Percentiles rank a stretch among this genome's conserved stretches.
phyloP scores from a whole-genome alignment of 2,113 vertebrate species.

The Anas platyrhynchos region DNA sequence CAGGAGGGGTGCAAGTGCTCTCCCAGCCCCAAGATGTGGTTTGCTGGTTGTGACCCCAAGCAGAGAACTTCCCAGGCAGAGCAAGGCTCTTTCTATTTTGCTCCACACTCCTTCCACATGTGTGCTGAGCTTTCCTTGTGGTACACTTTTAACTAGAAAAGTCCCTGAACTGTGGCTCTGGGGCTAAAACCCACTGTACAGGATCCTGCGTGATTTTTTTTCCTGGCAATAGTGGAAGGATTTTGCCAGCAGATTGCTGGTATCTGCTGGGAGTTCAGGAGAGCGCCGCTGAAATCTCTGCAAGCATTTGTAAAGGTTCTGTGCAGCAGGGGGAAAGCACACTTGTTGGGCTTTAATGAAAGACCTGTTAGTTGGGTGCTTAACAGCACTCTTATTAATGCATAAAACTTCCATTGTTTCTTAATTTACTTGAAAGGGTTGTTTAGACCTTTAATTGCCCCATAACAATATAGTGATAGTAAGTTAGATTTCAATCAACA shows the following conservation, averaged over 20 bases:
- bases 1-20: not conserved
- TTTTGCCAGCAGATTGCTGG: not conserved
- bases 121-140: not conserved
- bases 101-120: not conserved
- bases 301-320: not conserved
- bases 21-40: not conserved
- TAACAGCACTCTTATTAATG: slow-evolving; percentile 9
- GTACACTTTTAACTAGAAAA: not conserved
- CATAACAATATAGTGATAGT: slow-evolving; percentile 65
- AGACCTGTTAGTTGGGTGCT: not conserved
- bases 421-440: slow-evolving; percentile 67
- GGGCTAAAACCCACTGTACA: not conserved
- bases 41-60: not conserved
- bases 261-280: not conserved
- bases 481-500: slow-evolving; percentile 79
- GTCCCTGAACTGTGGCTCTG: not conserved
- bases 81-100: not conserved
- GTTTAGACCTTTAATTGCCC: slow-evolving; percentile 71
- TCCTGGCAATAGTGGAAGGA: not conserved
- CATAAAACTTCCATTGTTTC: slow-evolving; percentile 49
- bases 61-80: not conserved
- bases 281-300: not conserved
- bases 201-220: not conserved
- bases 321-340: not conserved
- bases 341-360: slow-evolving; percentile 26